These are phyloP conservation scores for Siniperca scherzeri DNA, from an alignment of 2,797 vertebrate genomes.

Conservation along the genomic window DNA sequence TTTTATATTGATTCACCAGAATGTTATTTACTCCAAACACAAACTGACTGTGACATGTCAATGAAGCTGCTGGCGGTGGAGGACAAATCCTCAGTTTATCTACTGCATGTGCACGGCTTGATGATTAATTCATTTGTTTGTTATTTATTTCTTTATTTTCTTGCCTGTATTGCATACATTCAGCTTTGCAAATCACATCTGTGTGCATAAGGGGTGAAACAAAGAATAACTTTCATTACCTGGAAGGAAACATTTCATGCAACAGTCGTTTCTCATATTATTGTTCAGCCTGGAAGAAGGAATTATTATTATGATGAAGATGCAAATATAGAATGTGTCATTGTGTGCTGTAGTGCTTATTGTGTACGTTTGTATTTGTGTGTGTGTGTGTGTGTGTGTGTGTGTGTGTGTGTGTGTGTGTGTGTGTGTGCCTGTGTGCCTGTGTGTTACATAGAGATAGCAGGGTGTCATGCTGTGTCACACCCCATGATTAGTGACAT, in stretches of 20 bases:
- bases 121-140: conserved; percentile 9
- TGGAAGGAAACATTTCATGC: conserved; percentile 48
- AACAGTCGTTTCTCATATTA: conserved; percentile 45
- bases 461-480: conserved; percentile 75
- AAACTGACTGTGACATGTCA: conserved; percentile 5
- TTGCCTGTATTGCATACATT: background rate
- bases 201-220: conserved; percentile 16
- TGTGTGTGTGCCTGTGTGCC: conserved; percentile 17
- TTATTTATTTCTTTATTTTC: conserved; percentile 8
- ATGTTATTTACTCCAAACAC: background rate
- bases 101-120: background rate
- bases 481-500: conserved; percentile 77
- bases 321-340: conserved; percentile 64
- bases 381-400: conserved; percentile 26
- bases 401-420: conserved; percentile 22
- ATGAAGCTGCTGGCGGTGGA: background rate
- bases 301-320: conserved; percentile 54
- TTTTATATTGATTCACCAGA: background rate
- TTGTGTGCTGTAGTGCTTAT: conserved; percentile 3
- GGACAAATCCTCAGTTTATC: background rate
- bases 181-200: conserved; percentile 10
- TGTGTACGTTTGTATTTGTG: background rate
- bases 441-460: conserved; percentile 58
- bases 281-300: conserved; percentile 45
- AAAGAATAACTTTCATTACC: conserved; percentile 42